phyloP scores from a whole-genome alignment of 2,888 invertebrate genomes.

The Drosophila nigricruria region DNA sequence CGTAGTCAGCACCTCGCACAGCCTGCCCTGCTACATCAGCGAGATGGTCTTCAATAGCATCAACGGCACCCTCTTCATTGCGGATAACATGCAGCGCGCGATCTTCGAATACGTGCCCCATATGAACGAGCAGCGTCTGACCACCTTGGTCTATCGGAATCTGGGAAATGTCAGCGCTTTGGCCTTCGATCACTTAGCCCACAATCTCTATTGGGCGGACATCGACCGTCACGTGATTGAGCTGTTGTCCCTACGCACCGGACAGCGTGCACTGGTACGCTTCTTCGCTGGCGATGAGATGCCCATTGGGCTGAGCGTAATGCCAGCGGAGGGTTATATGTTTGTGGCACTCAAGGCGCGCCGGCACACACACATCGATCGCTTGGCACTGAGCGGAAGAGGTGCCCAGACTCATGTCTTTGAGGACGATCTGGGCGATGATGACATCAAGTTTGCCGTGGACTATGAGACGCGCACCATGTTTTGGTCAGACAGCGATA shows the following conservation, averaged over 20 bases:
- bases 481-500: conserved; percentile 89
- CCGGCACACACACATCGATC: conserved; percentile 88
- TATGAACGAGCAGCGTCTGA: conserved; percentile 5
- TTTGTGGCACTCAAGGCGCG: conserved; percentile 87
- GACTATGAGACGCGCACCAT: conserved; percentile 87
- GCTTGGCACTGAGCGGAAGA: conserved; percentile 89
- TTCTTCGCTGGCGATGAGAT: conserved; percentile 87
- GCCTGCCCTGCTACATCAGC: conserved; percentile 87
- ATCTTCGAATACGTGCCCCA: conserved; percentile 85
- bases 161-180: conserved; percentile 87
- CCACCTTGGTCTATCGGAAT: conserved; percentile 84
- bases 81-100: conserved; percentile 86
- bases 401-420: conserved; percentile 84
- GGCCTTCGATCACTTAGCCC: conserved; percentile 89
- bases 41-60: conserved; percentile 89
- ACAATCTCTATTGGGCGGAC: conserved; percentile 91
- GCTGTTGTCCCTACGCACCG: conserved; percentile 88
- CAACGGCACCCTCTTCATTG: conserved; percentile 86
- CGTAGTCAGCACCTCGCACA: conserved; percentile 86
- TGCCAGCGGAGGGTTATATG: conserved; percentile 86
- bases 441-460: conserved; percentile 83
- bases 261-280: conserved; percentile 87
- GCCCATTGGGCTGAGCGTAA: conserved; percentile 89
- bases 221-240: conserved; percentile 88
- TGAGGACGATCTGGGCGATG: conserved; percentile 82